phyloP scores from a whole-genome alignment of 2,888 invertebrate genomes.

The Lasius fuliginosus region DNA sequence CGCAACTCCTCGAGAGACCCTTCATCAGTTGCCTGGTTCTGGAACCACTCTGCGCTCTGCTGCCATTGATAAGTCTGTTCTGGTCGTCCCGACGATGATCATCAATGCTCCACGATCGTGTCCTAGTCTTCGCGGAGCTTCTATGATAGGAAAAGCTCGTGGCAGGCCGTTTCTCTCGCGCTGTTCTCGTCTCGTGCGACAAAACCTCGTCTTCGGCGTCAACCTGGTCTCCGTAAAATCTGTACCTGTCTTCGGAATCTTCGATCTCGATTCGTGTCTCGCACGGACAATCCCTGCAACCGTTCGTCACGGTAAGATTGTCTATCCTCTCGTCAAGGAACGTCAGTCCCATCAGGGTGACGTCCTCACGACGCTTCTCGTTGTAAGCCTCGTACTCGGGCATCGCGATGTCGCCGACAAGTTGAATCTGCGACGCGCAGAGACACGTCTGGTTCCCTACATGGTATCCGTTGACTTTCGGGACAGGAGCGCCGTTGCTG shows the following conservation, averaged over 20 bases:
- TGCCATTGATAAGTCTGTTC: neutral
- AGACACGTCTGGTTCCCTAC: slow-evolving; percentile 76
- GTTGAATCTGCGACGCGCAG: slow-evolving; percentile 29
- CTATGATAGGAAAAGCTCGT: neutral
- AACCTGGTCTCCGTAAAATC: neutral
- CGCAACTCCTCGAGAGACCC: slow-evolving; percentile 28
- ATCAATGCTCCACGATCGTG: slow-evolving; percentile 29
- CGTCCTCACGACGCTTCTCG: neutral
- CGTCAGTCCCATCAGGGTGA: slow-evolving; percentile 4
- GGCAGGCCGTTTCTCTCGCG: slow-evolving; percentile 20
- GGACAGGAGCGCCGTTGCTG: slow-evolving; percentile 85
- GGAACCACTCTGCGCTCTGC: slow-evolving; percentile 3
- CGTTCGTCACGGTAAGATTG: slow-evolving; percentile 13
- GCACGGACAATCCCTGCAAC: slow-evolving; percentile 41
- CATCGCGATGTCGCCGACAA: neutral
- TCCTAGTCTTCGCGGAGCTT: slow-evolving; percentile 15
- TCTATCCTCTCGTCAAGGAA: slow-evolving; percentile 6
- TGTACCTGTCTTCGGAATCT: slow-evolving; percentile 25
- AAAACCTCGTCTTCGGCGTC: neutral
- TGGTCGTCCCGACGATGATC: slow-evolving; percentile 9
- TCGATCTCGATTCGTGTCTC: slow-evolving; percentile 41
- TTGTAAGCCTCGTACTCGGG: neutral
- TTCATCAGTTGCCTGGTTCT: slow-evolving; percentile 44
- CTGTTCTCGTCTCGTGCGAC: neutral
- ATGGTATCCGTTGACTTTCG: slow-evolving; percentile 60